Evolutionary conservation across 1,140 invertebrate genomes (phyloP).

Genomic region (Atta cephalotes): DNA sequence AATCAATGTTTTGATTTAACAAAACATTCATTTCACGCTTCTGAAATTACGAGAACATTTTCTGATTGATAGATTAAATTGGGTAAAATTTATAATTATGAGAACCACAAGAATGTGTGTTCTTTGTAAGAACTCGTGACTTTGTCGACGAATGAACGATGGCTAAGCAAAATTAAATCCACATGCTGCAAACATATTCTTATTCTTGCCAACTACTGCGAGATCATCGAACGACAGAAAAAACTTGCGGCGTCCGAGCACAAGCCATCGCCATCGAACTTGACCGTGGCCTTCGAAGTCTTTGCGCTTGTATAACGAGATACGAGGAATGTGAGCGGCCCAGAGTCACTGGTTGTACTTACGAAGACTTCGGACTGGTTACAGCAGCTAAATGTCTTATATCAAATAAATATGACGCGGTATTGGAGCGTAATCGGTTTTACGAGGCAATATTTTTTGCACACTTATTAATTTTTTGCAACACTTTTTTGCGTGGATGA

Average conservation of each 20-base stretch:
- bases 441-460: conserved; percentile 10
- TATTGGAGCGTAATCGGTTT: conserved; percentile 20
- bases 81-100: background rate
- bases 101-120: background rate
- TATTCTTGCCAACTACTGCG: conserved; percentile 54
- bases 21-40: background rate
- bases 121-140: background rate
- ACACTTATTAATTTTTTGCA: background rate
- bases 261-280: conserved; percentile 73
- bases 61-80: background rate
- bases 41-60: background rate
- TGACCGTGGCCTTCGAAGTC: conserved; percentile 73
- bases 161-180: conserved; percentile 70
- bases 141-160: background rate
- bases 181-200: conserved; percentile 66
- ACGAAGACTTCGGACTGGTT: conserved; percentile 66
- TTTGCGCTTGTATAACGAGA: conserved; percentile 75
- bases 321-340: conserved; percentile 74
- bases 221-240: conserved; percentile 71
- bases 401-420: conserved; percentile 50
- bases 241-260: conserved; percentile 66
- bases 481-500: background rate
- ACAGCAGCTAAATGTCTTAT: conserved; percentile 67
- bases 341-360: conserved; percentile 68
- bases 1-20: background rate